These are phyloP conservation scores for Cryptoblepharus egeriae DNA, from an alignment of 2,797 vertebrate genomes.

Conservation along the genomic window DNA sequence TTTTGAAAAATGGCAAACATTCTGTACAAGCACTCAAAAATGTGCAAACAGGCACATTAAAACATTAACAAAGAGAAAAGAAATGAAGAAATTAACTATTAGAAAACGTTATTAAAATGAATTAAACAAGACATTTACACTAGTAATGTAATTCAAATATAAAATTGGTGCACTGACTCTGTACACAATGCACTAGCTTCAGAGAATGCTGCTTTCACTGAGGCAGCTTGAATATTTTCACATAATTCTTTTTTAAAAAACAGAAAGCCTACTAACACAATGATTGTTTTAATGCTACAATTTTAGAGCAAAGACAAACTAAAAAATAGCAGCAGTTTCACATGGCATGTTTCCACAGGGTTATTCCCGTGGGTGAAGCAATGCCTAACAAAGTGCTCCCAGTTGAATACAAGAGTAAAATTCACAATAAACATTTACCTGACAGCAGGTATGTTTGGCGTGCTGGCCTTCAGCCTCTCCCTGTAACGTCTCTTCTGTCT, in stretches of 20 bases:
- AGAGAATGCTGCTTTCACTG: slow-evolving; percentile 75
- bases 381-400: slow-evolving; percentile 96
- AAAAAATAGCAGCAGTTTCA: slow-evolving; percentile 93
- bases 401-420: slow-evolving; percentile 84
- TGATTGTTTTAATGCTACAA: slow-evolving; percentile 95
- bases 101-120: slow-evolving; percentile 71
- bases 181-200: slow-evolving; percentile 81
- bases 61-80: slow-evolving; percentile 54
- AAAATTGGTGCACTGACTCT: slow-evolving; percentile 70
- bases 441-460: slow-evolving; percentile 79
- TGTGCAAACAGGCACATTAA: slow-evolving; percentile 57
- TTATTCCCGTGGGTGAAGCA: slow-evolving; percentile 77
- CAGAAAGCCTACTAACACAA: slow-evolving; percentile 80
- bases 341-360: slow-evolving; percentile 82
- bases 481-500: slow-evolving; percentile 60
- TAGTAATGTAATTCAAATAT: slow-evolving; percentile 77
- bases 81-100: slow-evolving; percentile 49
- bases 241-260: slow-evolving; percentile 76
- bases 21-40: slow-evolving; percentile 71
- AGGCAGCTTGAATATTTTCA: slow-evolving; percentile 76
- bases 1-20: slow-evolving; percentile 64
- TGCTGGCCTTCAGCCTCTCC: slow-evolving; percentile 20
- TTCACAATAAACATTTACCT: slow-evolving; percentile 81
- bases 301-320: slow-evolving; percentile 86
- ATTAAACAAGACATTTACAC: slow-evolving; percentile 76